Conservation (phyloP, 2,888 invertebrate genomes). For the Platynereis dumerilii region DNA sequence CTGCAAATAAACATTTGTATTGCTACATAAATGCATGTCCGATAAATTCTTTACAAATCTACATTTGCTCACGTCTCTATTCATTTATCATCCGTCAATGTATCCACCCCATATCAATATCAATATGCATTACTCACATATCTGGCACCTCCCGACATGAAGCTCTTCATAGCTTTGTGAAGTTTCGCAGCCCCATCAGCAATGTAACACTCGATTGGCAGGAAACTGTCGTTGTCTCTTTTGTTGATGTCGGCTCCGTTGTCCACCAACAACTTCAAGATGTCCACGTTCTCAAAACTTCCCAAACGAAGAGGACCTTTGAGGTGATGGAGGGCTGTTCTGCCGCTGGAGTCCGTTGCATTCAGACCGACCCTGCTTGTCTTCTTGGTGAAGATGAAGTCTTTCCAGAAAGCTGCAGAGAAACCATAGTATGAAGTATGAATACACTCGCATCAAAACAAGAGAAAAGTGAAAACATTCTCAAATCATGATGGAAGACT, state of each 20-base stretch:
- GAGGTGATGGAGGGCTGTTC: slow-evolving; percentile 61
- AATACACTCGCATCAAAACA: too few species aligned
- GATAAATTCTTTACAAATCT: too few species aligned
- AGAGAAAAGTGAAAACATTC: too few species aligned
- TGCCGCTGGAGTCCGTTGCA: slow-evolving; percentile 55
- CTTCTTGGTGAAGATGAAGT: slow-evolving; percentile 34
- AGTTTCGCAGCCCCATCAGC: slow-evolving; percentile 46
- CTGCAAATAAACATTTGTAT: too few species aligned
- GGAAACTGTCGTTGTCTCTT: slow-evolving; percentile 51
- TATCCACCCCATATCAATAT: too few species aligned
- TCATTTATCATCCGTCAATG: too few species aligned
- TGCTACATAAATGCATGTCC: too few species aligned
- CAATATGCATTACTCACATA: too few species aligned
- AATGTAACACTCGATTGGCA: slow-evolving; percentile 50
- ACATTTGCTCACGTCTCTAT: too few species aligned
- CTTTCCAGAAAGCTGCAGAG: slow-evolving; percentile 18
- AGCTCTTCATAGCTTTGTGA: slow-evolving; percentile 45
- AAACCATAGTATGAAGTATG: too few species aligned
- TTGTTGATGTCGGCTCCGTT: slow-evolving; percentile 53
- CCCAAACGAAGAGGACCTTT: slow-evolving; percentile 58
- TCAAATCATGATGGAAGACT: too few species aligned
- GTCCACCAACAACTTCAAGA: slow-evolving; percentile 56
- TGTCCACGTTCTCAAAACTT: slow-evolving; percentile 61
- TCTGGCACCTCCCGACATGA: slow-evolving; percentile 33
- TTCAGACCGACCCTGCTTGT: slow-evolving; percentile 54